Evolutionary conservation across 2,888 invertebrate species (phyloP).

Genomic region (Ophraella communa): DNA sequence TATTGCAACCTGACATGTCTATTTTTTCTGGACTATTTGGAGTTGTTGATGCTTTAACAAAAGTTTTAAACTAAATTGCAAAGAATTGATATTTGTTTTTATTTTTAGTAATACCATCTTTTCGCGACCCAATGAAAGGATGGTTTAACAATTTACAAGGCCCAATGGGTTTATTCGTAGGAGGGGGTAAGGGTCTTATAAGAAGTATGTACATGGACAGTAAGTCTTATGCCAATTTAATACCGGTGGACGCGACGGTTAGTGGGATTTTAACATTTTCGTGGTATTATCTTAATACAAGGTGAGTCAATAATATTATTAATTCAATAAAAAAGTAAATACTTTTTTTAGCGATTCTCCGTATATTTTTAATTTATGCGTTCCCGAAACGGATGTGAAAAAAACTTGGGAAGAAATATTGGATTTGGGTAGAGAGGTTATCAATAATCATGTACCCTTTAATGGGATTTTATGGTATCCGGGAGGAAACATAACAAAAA

Average conservation of each 20-base stretch:
- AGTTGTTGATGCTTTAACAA: no score
- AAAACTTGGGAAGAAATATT: slow-evolving; percentile 91
- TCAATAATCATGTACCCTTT: slow-evolving; percentile 78
- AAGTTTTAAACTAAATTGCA: no score
- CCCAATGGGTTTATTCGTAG: slow-evolving; percentile 82
- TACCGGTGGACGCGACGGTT: slow-evolving; percentile 81
- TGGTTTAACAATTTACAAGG: slow-evolving; percentile 94
- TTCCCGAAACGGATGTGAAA: slow-evolving; percentile 39
- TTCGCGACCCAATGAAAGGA: slow-evolving; percentile 78
- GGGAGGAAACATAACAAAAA: slow-evolving; percentile 84
- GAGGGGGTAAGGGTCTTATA: slow-evolving; percentile 83
- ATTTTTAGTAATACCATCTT: slow-evolving; percentile 76
- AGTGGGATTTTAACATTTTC: slow-evolving; percentile 79
- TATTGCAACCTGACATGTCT: no score
- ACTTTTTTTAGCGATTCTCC: slow-evolving; percentile 35
- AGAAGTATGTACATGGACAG: slow-evolving; percentile 81
- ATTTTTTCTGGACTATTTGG: no score
- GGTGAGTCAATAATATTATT: slow-evolving; percentile 27
- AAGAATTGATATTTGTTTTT: no score
- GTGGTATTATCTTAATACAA: slow-evolving; percentile 62
- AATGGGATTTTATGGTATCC: slow-evolving; percentile 85
- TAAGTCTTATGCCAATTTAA: slow-evolving; percentile 68
- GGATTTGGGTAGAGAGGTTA: slow-evolving; percentile 76
- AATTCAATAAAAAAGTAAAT: background rate
- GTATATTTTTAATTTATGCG: slow-evolving; percentile 39